Evolutionary conservation across 2,888 invertebrate genomes (phyloP), one percentile per base, ranked within the genome.

Genomic region (Gymnocheta viridis): DNA sequence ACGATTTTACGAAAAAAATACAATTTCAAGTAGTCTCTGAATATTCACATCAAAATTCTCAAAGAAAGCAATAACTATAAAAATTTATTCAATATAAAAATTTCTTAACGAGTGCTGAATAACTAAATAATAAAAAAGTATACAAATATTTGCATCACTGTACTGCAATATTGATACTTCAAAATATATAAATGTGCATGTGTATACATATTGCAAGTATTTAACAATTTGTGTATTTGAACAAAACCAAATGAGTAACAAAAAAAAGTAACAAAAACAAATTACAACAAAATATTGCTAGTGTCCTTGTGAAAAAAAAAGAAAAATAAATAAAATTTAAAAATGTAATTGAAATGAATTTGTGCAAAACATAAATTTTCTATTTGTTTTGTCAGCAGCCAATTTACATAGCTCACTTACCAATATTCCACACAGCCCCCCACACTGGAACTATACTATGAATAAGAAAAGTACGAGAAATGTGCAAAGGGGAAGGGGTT

Each of bases 331-430:
- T 35, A 69, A 24, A 70, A 69, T 60, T 54, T 64, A 35, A 24
- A 47, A 32, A 27, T 64, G 1, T 24, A 60, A 35, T 49, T 35
- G 47, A 69, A 69, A 44, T 27, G 44, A 62, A 49, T 66, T 74
- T 60, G 14, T 12, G 41, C 24, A 47, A 10, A 70, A 56, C 69
- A 49, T 10, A 64, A 56, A 77, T 58, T n/a, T 76, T 62, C 10
- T 73, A 82, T 69, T 74, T 74, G 22, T 79, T 69, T 69, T 77
- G 56, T 58, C 72, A 77, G 70, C 72, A 66, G 38, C 32, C 58
- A 67, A 72, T 66, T 66, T 47, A n/a, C 10, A 41, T 41, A 51
- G 22, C 69, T 72, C 32, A 35, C 70, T 66, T 58, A 7, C 49
- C 41, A 29, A 41, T 38, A 32, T 19, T 58, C 19, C 24, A 62